A percentile compares a stretch with the other conserved stretches of the same genome.
Conservation (phyloP, 2,888 invertebrate species). For the Lepidocyrtoides sp. region DNA sequence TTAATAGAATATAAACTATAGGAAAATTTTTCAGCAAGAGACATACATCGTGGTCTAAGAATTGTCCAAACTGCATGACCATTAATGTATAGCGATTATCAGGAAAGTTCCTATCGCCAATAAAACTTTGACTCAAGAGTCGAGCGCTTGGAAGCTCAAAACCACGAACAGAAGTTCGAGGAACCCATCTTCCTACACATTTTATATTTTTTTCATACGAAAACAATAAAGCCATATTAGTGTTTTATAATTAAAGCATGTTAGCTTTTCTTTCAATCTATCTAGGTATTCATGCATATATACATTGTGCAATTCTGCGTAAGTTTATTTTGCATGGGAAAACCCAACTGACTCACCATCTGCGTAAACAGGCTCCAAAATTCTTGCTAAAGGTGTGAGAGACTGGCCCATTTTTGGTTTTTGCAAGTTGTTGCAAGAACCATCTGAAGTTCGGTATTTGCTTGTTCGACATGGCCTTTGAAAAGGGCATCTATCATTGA, state of each 20-base stretch:
- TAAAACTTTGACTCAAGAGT: constrained; percentile 85
- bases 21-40: constrained; percentile 9
- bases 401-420: constrained; percentile 93
- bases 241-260: too few relatives aligned
- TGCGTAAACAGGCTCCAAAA: constrained; percentile 90
- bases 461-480: constrained; percentile 77
- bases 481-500: constrained; percentile 78
- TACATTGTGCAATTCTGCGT: background rate
- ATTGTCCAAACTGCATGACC: constrained; percentile 85
- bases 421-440: constrained; percentile 96
- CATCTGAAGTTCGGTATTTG: constrained; percentile 93
- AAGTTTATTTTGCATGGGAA: constrained; percentile 22
- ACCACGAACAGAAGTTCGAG: constrained; percentile 88
- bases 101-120: constrained; percentile 85
- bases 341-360: constrained; percentile 88
- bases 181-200: constrained; percentile 89
- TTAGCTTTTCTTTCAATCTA: too few relatives aligned
- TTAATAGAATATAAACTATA: too few relatives aligned
- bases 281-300: too few relatives aligned
- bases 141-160: constrained; percentile 86
- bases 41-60: constrained; percentile 80
- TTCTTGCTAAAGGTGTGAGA: constrained; percentile 89
- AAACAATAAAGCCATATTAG: too few relatives aligned
- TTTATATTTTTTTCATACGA: too few relatives aligned
- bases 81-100: constrained; percentile 82